Conservation (phyloP, 2,888 invertebrate species). For the Malthinus flaveolus region DNA sequence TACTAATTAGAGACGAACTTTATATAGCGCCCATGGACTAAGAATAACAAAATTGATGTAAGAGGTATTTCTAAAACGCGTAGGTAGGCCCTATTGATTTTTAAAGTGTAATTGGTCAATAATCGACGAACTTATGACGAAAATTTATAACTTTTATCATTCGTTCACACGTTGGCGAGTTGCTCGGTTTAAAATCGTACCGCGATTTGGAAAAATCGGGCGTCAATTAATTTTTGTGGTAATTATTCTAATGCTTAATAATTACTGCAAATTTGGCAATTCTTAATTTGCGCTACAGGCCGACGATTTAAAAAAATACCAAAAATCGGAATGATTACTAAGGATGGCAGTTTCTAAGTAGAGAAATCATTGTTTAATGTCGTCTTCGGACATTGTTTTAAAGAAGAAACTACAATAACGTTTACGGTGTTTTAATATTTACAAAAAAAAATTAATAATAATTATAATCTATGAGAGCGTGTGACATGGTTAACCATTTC, state of each 20-base stretch:
- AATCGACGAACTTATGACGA: slow-evolving; percentile 31
- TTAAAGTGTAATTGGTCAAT: slow-evolving; percentile 30
- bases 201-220: slow-evolving; percentile 30
- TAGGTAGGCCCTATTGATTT: slow-evolving; percentile 50
- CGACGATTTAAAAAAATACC: slow-evolving; percentile 8
- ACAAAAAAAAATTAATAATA: slow-evolving; percentile 19
- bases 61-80: slow-evolving; percentile 40
- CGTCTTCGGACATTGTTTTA: slow-evolving; percentile 27
- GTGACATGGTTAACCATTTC: slow-evolving; percentile 47
- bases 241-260: slow-evolving; percentile 1
- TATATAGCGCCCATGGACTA: neutral
- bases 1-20: slow-evolving; percentile 8
- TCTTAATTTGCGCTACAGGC: neutral
- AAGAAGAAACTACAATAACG: slow-evolving; percentile 15
- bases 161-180: slow-evolving; percentile 25
- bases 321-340: slow-evolving; percentile 34
- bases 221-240: slow-evolving; percentile 22
- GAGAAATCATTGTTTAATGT: slow-evolving; percentile 22
- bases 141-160: slow-evolving; percentile 32
- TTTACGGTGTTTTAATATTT: slow-evolving; percentile 34
- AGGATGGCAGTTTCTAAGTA: slow-evolving; percentile 35
- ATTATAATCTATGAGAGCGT: slow-evolving; percentile 8
- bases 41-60: neutral
- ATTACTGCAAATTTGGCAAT: neutral
- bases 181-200: slow-evolving; percentile 30